A percentile compares a stretch with the other conserved stretches of the same genome.
phyloP scores from a whole-genome alignment of 1,140 invertebrate genomes.

The Macrobrachium rosenbergii region DNA sequence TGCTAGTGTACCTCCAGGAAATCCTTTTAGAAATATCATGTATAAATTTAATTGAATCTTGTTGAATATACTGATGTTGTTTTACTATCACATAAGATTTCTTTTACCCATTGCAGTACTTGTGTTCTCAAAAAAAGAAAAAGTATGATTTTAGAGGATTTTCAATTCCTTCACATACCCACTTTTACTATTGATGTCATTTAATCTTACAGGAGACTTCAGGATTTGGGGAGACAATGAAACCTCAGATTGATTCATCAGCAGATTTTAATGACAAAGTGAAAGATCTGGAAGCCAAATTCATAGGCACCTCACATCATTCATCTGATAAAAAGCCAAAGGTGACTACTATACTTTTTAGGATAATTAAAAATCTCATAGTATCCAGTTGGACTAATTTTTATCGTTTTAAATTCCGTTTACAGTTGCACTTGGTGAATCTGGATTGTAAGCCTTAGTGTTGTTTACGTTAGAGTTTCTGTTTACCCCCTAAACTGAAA shows the following conservation, averaged over 20 bases:
- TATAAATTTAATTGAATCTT: background rate
- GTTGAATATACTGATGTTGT: background rate
- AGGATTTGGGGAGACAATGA: constrained; percentile 2
- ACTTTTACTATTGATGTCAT: too few species aligned
- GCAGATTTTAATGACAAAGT: constrained; percentile 55
- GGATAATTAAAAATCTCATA: background rate
- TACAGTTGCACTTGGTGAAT: background rate
- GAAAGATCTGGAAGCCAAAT: constrained; percentile 78
- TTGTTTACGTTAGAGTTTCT: too few species aligned
- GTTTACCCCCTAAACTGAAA: too few species aligned
- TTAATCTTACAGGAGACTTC: background rate
- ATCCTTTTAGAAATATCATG: background rate
- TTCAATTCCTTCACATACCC: too few species aligned
- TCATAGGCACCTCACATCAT: constrained; percentile 32
- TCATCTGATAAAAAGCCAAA: constrained; percentile 38
- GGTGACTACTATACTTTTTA: background rate
- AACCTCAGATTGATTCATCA: constrained; percentile 9
- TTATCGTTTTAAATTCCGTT: background rate
- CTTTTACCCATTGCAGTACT: background rate
- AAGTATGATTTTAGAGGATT: too few species aligned
- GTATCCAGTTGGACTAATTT: background rate
- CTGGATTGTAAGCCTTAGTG: background rate
- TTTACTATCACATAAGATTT: background rate
- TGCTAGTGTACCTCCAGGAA: background rate
- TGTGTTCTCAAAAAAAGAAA: too few species aligned